These are phyloP conservation scores for Parnassius orleans DNA, from an alignment of 2,888 invertebrate species.

Conservation along the genomic window DNA sequence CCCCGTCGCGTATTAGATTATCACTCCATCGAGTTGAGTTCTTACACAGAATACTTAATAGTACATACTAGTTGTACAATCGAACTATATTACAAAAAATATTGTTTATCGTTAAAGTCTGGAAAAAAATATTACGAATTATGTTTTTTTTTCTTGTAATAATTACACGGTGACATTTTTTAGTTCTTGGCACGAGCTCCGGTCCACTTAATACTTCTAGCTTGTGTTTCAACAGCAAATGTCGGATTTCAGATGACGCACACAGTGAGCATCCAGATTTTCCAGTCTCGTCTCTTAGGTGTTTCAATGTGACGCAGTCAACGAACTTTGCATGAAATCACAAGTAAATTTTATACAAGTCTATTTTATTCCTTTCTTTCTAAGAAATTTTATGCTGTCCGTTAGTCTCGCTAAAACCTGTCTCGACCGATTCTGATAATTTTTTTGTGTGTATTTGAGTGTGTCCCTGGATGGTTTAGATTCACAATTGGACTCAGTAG, in stretches of 20 bases:
- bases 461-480: no score
- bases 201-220: constrained; percentile 40
- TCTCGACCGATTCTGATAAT: no score
- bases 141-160: constrained; percentile 1
- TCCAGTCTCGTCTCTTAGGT: constrained; percentile 47
- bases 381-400: no score
- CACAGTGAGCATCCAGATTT: constrained; percentile 37
- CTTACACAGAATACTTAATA: no score
- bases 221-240: constrained; percentile 46
- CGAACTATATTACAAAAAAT: no score
- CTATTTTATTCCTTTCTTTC: background rate
- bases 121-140: background rate
- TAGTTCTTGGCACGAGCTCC: constrained; percentile 48
- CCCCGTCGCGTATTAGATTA: no score
- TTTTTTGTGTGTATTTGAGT: no score
- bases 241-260: constrained; percentile 57
- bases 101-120: no score
- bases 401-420: no score
- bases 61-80: no score
- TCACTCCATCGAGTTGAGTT: no score
- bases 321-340: constrained; percentile 42
- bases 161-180: constrained; percentile 1
- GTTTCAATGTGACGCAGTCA: constrained; percentile 42
- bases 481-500: no score
- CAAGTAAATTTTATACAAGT: background rate